A percentile compares a stretch with the other conserved stretches of the same genome.
These are phyloP conservation scores for Mormoops blainvillei DNA, from an alignment of 2,113 vertebrate species.

Conservation along the genomic window DNA sequence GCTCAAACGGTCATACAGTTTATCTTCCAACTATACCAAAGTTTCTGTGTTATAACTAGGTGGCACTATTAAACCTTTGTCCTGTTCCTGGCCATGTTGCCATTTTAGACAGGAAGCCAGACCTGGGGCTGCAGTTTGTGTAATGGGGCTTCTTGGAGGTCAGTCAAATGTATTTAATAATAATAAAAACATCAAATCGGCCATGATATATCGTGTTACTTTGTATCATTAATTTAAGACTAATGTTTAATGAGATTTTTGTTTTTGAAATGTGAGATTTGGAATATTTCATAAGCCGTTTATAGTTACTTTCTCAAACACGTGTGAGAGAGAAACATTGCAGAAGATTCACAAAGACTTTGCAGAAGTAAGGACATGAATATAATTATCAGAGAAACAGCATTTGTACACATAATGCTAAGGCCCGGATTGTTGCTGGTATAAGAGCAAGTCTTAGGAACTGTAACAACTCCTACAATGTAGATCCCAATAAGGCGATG, in stretches of 20 bases:
- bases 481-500: background rate
- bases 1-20: background rate
- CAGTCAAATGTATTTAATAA: constrained; percentile 23
- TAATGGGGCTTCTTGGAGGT: constrained; percentile 41
- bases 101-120: background rate
- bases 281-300: background rate
- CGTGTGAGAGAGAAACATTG: background rate
- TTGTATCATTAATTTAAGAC: constrained; percentile 25
- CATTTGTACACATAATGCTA: fast-evolving
- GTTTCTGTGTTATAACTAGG: background rate
- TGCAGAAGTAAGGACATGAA: background rate
- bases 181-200: constrained; percentile 47
- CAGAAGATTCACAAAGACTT: background rate
- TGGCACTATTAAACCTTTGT: background rate
- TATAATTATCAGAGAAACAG: background rate
- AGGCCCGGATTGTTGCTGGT: no score
- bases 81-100: background rate
- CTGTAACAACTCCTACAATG: background rate
- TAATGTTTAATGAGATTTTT: background rate
- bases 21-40: background rate
- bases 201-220: background rate
- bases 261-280: background rate
- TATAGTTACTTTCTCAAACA: background rate
- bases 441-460: background rate
- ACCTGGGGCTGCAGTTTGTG: background rate